Base-by-base conservation (phyloP, 2,888 invertebrate genomes). In the Hydrotaea cyrtoneurina region DNA sequence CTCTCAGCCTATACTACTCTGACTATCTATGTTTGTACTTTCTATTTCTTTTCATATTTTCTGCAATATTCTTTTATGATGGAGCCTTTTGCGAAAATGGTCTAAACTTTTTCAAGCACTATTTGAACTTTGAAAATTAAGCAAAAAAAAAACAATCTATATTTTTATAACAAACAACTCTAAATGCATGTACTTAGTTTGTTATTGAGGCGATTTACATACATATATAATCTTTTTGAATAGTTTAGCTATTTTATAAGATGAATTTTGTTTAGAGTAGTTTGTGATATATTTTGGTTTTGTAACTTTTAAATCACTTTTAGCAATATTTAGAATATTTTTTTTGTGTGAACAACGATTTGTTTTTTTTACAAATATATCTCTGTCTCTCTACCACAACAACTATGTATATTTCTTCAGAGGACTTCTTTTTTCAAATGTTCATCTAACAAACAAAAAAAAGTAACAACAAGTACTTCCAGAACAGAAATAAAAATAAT, bases 401-500 rank as follows among this genome's bases (percentile, higher is more conserved):
- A n/a, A n/a, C n/a, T n/a, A 31, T 7, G 3, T 1, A n/a, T 69
- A 69, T 36, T 2, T 71, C 15, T 39, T 17, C 15, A 2, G 31
- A 71, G 21, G 23, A 26, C 15, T 39, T 73, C 31, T 26, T 55
- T 62, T 62, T 21, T 21, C 26, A 75, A 43, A 62, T 39, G 39
- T 59, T 74, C n/a, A 39, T 43, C 57, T 39, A 74, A 72, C 72
- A 73, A 72, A 43, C 21, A 57, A 72, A 72, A 0, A 69, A 78
- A 78, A 39, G 10, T 2, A 26, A 72, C 23, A 66, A 74, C 43
- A 71, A 19, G 7, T 43, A 75, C 74, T 13, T 15, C 15, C 46
- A 26, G 7, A 31, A 64, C 31, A 64, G 17, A 4, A 57, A 59
- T 17, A 78, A 69, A 69, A 26, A 55, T 17, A 78, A 78, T 8